Base-by-base conservation (phyloP, 2,888 invertebrate species). In the Drosophila multiciliata region DNA sequence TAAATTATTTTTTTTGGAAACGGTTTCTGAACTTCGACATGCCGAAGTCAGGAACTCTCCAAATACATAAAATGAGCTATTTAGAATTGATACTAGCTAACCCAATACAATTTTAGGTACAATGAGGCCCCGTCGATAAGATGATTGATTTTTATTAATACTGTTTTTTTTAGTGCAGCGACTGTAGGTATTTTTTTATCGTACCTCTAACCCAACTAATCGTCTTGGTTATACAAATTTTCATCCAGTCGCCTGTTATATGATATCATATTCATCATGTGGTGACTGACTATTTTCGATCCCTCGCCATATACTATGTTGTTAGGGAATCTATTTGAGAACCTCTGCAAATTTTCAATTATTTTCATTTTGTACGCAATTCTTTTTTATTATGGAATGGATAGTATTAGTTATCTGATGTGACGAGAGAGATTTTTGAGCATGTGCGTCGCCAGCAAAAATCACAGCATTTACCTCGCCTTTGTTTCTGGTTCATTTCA, bases 171-270 rank as follows among this genome's bases (percentile, higher is more conserved):
- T 26, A 36, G 61, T 75, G 65, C 67, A 62, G 45, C 38, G 40
- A 64, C 0, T 52, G n/a, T 29, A 36, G 33, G 12, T 40, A 36
- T 33, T 33, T 59, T 26, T 12, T 29, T 5, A 26, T 29, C 55
- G 26, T 55, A 57, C 40, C 57, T 57, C 74, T 52, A 76, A 73
- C 61, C 72, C 66, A 68, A 66, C 75, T 78, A 83, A 63, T 89
- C 87, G 60, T 89, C 87, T 66, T 79, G 81, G 72, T 86, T 87
- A 73, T 86, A 89, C 38, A 86, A 70, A 74, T 89, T 89, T 63
- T 89, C 84, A 61, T 86, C 89, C 79, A 87, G 82, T 58, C 75
- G 78, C 66, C 75, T 66, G 68, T 75, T 69, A 68, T 29, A 9
- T 40, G 57, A 40, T 20, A 1, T 32, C 57, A 40, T 40, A 57